These are phyloP conservation scores for Geococcyx californianus DNA, from an alignment of 2,113 vertebrate genomes.

Conservation along the genomic window DNA sequence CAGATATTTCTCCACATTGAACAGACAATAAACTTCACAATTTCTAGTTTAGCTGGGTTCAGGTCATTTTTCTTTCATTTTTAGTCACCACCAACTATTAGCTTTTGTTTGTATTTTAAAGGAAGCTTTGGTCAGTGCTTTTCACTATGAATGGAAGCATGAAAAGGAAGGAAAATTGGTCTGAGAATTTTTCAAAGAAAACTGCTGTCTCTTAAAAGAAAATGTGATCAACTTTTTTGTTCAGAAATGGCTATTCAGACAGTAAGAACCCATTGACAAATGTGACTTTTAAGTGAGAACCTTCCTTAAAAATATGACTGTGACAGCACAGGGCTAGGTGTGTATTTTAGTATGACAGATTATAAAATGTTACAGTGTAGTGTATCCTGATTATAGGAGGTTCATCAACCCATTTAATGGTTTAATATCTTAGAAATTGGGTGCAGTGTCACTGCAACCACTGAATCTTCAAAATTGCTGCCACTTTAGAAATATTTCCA, in stretches of 20 bases:
- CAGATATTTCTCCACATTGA: neutral
- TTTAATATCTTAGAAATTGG: neutral
- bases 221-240: neutral
- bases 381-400: neutral
- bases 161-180: neutral
- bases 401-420: neutral
- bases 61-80: neutral
- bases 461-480: neutral
- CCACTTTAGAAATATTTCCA: neutral
- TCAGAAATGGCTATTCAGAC: neutral
- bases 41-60: neutral
- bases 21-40: neutral
- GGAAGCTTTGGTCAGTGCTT: neutral
- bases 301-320: neutral
- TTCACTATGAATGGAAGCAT: neutral
- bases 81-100: neutral
- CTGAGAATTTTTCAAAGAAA: neutral
- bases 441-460: neutral
- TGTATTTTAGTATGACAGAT: neutral
- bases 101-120: neutral
- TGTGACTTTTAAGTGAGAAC: neutral
- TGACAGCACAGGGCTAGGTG: neutral
- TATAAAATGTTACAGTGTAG: fast-evolving
- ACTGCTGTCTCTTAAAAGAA: neutral
- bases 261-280: neutral